Evolutionary conservation across 2,888 invertebrate genomes (phyloP), one percentile per base, ranked within the genome.

Genomic region (Ommatoiulus sabulosus): DNA sequence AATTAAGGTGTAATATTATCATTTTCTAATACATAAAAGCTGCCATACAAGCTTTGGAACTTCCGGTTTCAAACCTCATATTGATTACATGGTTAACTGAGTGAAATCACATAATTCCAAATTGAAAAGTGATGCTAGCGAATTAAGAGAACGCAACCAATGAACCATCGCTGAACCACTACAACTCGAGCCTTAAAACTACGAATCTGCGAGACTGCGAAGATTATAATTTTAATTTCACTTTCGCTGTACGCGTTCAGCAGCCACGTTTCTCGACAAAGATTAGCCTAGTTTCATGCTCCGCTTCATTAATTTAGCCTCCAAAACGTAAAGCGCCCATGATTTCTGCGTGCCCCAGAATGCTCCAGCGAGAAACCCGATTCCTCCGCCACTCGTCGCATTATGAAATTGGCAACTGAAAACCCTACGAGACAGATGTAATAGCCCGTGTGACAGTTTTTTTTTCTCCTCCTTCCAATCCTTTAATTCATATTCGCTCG

Each of bases 361-460:
- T 20, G 24, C 8, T 24, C 5, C 52, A 2, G 2, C 6, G 2
- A 3, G 72, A 72, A 72, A 72, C 72, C 24, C 24, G 24, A 72
- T 72, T 72, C 72, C 72, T 46, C 6, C 46, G 15, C 52, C 15
- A 12, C 7, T 52, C 15, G 52, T 63, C 72, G 8, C 20, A 24
- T 72, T 72, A 46, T 85, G 85, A 86, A 86, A 46, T 86, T 86
- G 86, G 46, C 86, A 44, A 46, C 20, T 12, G 86, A 86, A 86
- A 86, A 43, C n/a, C 72, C 8, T 24, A n/a, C 10, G 86, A 44
- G 86, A 86, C 86, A 86, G 46, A 86, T 20, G 86, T 86, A 86
- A 86, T 86, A 44, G 46, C 44, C 43, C 86, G 46, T 86, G 86
- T 46, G 86, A 86, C 86, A 86, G 86, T 46, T 43, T 86, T 86